Base-by-base conservation (phyloP, 2,888 invertebrate species). In the Perizoma affinitatum region DNA sequence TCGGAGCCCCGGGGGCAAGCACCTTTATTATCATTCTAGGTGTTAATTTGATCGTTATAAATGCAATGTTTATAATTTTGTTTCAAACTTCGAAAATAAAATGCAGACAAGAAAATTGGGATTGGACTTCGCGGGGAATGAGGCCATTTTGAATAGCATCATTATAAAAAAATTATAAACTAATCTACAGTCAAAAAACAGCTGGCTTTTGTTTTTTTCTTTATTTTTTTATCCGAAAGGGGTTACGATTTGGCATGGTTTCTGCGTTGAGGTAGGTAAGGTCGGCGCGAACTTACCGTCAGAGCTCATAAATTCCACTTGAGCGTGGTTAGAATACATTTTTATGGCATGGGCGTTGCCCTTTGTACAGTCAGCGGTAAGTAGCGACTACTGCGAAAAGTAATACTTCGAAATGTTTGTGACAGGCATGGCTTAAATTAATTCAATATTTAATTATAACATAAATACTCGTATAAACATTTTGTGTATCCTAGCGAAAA, bases 11-110 rank as follows among this genome's bases (percentile, higher is more conserved):
- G 44, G 49, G 55, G n/a, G 22, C 60, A 76, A 75, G 70, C 68
- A 63, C 72, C 76, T 82, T 82, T 80, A 84, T 86, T 81, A 82
- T 83, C 82, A 79, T 79, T 81, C 76, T 75, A 74, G 72, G 72
- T 76, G 73, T 72, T 71, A 69, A 69, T 63, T 63, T 56, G 65
- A 61, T 67, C 61, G 71, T 58, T 47, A 35, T 51, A 33, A 41
- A 48, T 10, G 43, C 48, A 40, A 44, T 59, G 53, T 54, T 49
- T 42, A 41, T 47, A 7, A 11, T 6, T 38, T 48, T 22, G 8
- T 47, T 45, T 8, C 10, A 41, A 52, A 44, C 49, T 11, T 36
- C 22, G 45, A 34, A 44, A 45, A 38, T 55, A 55, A 55, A 42
- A 43, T 34, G 6, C 49, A 49, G 55, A 43, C 49, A 50, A 45